Conservation (phyloP, 2,113 vertebrate genomes). For the Chinchilla lanigera region DNA sequence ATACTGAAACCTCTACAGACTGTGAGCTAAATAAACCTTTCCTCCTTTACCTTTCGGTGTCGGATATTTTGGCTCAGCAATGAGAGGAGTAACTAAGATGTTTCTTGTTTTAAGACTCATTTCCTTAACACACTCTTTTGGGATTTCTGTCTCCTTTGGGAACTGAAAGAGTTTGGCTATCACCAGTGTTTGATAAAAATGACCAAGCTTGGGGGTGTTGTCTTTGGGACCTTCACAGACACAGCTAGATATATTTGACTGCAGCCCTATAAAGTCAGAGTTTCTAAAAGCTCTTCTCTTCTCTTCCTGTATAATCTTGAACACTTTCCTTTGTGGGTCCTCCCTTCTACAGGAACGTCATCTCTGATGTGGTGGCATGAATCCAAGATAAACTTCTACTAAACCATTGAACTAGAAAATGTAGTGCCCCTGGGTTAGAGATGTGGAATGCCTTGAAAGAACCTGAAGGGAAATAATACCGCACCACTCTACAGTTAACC, state of each 20-base stretch:
- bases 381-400: conserved; percentile 76
- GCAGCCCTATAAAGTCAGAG: neutral
- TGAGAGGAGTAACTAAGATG: neutral
- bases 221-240: neutral
- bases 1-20: neutral
- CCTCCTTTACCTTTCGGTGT: neutral
- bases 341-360: conserved; percentile 33
- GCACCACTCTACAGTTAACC: conserved; percentile 40
- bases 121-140: neutral
- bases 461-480: neutral
- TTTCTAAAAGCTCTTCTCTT: neutral
- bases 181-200: neutral
- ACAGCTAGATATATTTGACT: neutral
- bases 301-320: conserved; percentile 18
- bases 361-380: conserved; percentile 60
- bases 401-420: conserved; percentile 75
- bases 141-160: conserved; percentile 4
- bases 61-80: neutral
- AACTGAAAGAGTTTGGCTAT: conserved; percentile 14
- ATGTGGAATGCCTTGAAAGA: conserved; percentile 75
- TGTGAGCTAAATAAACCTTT: neutral
- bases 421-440: conserved; percentile 38
- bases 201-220: neutral
- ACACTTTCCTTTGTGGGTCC: conserved; percentile 42
- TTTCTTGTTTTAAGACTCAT: neutral